These are phyloP conservation scores for Cyrtodaria siliqua DNA, from an alignment of 2,888 invertebrate species.

Conservation along the genomic window DNA sequence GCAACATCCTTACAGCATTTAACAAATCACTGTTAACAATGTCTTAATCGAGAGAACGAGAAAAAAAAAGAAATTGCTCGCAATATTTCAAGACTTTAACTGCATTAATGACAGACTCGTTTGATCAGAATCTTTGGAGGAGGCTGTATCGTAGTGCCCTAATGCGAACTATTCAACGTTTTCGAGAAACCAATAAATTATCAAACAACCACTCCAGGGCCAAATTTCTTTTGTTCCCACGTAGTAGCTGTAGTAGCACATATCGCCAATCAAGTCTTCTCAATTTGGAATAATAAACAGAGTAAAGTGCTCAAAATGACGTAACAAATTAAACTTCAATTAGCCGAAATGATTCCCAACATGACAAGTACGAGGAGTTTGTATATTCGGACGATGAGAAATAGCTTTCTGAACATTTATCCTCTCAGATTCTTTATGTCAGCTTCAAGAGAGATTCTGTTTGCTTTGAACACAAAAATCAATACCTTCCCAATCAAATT, in stretches of 20 bases:
- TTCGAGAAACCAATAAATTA: slow-evolving; percentile 23
- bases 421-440: slow-evolving; percentile 29
- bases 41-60: too few relatives aligned
- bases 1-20: too few relatives aligned
- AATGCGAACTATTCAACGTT: slow-evolving; percentile 20
- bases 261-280: slow-evolving; percentile 2
- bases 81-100: too few relatives aligned
- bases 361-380: slow-evolving; percentile 11
- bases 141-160: slow-evolving; percentile 4
- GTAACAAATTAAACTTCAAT: slow-evolving; percentile 46
- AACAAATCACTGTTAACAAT: too few relatives aligned
- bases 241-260: slow-evolving; percentile 8
- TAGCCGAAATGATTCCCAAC: slow-evolving; percentile 21
- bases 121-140: too few relatives aligned
- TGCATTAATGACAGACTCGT: too few relatives aligned
- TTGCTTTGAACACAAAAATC: slow-evolving; percentile 50
- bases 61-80: too few relatives aligned
- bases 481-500: slow-evolving; percentile 62
- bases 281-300: slow-evolving; percentile 16
- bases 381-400: slow-evolving; percentile 18
- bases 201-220: slow-evolving; percentile 30
- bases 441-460: slow-evolving; percentile 27
- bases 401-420: slow-evolving; percentile 38
- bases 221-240: slow-evolving; percentile 36
- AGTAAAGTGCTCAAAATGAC: slow-evolving; percentile 7